Evolutionary conservation across 1,140 invertebrate species (phyloP).

Genomic region (Musca vetustissima): DNA sequence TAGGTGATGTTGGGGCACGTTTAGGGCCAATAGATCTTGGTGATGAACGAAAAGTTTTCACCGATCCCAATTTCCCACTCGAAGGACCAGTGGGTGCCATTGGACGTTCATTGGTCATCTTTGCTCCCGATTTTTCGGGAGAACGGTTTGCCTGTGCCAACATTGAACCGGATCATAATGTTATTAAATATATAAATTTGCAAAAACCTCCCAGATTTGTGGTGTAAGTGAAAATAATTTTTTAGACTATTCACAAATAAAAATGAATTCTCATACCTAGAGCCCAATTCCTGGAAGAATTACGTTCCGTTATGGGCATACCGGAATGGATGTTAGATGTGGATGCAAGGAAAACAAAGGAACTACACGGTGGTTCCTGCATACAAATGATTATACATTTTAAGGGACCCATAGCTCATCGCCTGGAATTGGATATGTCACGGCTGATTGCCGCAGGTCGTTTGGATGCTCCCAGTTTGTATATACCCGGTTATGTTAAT

Average conservation of each 20-base stretch:
- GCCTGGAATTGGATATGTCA: slow-evolving; percentile 73
- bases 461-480: slow-evolving; percentile 72
- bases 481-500: slow-evolving; percentile 74
- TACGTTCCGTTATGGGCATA: slow-evolving; percentile 79
- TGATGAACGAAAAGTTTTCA: slow-evolving; percentile 72
- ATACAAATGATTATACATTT: slow-evolving; percentile 89
- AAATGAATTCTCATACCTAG: slow-evolving; percentile 56
- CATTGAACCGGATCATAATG: slow-evolving; percentile 86
- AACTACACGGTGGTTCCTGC: slow-evolving; percentile 76
- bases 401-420: slow-evolving; percentile 75
- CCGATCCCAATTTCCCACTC: slow-evolving; percentile 86
- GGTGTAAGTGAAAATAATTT: slow-evolving; percentile 64
- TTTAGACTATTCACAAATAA: too few relatives aligned
- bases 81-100: slow-evolving; percentile 75
- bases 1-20: slow-evolving; percentile 87
- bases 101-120: slow-evolving; percentile 83
- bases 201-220: slow-evolving; percentile 85
- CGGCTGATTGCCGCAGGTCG: slow-evolving; percentile 72
- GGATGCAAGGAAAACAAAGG: slow-evolving; percentile 77
- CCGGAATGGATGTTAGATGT: slow-evolving; percentile 88
- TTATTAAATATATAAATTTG: slow-evolving; percentile 87
- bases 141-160: slow-evolving; percentile 87
- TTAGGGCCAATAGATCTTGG: slow-evolving; percentile 81
- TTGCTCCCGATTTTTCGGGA: slow-evolving; percentile 70
- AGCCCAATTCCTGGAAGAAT: slow-evolving; percentile 81